Percentiles rank a stretch among this genome's conserved stretches.
These are phyloP conservation scores for Dunckerocampus dactyliophorus DNA, from an alignment of 2,113 vertebrate genomes.

Conservation along the genomic window DNA sequence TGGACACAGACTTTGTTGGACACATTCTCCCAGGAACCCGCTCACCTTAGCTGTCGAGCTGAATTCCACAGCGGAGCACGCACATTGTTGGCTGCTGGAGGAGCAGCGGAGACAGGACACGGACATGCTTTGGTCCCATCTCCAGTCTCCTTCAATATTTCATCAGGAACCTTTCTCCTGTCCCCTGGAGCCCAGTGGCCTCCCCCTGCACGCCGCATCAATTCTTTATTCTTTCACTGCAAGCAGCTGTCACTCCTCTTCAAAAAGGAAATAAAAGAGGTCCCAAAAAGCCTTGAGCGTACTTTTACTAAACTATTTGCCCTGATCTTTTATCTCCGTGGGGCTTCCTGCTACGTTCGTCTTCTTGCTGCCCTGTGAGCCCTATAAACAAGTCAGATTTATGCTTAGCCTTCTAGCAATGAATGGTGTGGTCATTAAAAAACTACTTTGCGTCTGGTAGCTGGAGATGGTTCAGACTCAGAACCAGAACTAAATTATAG, in stretches of 20 bases:
- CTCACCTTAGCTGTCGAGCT: constrained; percentile 42
- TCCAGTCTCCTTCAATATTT: constrained; percentile 66
- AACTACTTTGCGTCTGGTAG: not conserved
- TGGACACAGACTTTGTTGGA: constrained; percentile 2
- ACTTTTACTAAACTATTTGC: constrained; percentile 42
- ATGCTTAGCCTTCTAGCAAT: constrained; percentile 22
- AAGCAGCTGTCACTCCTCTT: constrained; percentile 55
- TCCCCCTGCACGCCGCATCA: constrained; percentile 55
- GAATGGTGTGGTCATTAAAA: constrained; percentile 6
- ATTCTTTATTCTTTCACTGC: constrained; percentile 64
- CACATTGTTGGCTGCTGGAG: constrained; percentile 46
- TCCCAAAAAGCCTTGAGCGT: constrained; percentile 44
- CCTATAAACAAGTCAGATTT: constrained; percentile 13
- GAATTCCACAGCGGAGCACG: constrained; percentile 35
- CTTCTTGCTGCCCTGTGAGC: constrained; percentile 23
- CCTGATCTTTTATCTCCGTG: constrained; percentile 42
- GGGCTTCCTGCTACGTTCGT: constrained; percentile 13
- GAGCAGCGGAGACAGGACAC: constrained; percentile 38
- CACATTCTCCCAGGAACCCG: constrained; percentile 30
- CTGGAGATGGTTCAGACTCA: not conserved
- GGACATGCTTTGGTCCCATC: constrained; percentile 49
- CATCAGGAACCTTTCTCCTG: constrained; percentile 63
- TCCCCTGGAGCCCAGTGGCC: constrained; percentile 44
- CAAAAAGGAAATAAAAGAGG: constrained; percentile 39
- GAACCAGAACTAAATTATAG: not conserved